These are phyloP conservation scores for Popillia japonica DNA, from an alignment of 1,140 invertebrate species.

Conservation along the genomic window DNA sequence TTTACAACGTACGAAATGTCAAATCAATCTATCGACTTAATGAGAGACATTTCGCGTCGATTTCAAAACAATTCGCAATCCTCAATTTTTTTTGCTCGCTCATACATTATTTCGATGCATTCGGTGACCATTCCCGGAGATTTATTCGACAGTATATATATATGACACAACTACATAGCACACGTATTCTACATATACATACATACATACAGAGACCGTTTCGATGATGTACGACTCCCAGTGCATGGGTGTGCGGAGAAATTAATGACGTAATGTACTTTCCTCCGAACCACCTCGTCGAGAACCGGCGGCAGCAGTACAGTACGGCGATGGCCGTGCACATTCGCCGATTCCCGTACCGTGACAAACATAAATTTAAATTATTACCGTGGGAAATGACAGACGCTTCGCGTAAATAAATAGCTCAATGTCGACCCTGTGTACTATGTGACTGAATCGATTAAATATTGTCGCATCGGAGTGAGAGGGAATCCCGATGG, in stretches of 20 bases:
- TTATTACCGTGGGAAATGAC: conserved; percentile 17
- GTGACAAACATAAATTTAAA: conserved; percentile 20
- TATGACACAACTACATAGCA: too few species aligned
- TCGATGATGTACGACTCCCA: conserved; percentile 24
- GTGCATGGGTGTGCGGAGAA: background rate
- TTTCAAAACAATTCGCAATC: too few species aligned
- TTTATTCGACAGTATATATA: too few species aligned
- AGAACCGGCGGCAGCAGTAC: background rate
- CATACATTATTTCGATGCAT: too few species aligned
- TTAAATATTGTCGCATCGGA: background rate
- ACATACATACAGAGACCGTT: background rate
- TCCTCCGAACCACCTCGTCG: background rate
- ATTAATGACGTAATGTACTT: conserved; percentile 10
- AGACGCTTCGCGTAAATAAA: background rate
- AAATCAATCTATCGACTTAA: too few species aligned
- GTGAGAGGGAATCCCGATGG: background rate
- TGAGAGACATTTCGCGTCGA: too few species aligned
- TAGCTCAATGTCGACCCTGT: background rate
- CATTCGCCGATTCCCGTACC: conserved; percentile 10
- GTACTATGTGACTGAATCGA: background rate
- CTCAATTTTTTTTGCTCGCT: too few species aligned
- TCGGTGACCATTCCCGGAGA: too few species aligned
- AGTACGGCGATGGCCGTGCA: background rate
- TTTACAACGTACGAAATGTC: too few species aligned
- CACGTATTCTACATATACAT: too few species aligned